Conservation (phyloP, 1,140 invertebrate species). For the Drosophila mauritiana region DNA sequence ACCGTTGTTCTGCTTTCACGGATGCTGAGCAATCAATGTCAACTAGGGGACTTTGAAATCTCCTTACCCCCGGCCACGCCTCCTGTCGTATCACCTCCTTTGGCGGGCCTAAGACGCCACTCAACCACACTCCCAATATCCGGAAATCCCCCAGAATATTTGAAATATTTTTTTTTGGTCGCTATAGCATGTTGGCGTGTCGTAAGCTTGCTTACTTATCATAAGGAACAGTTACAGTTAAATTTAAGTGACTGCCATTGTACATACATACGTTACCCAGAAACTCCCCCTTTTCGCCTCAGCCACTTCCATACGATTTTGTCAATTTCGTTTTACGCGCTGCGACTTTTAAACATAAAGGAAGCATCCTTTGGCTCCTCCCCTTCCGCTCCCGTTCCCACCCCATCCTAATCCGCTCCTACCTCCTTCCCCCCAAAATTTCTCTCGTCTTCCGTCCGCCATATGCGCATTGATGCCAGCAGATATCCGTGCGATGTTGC, state of each 20-base stretch:
- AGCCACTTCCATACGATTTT: slow-evolving; percentile 71
- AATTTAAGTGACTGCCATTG: slow-evolving; percentile 56
- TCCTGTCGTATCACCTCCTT: slow-evolving; percentile 6
- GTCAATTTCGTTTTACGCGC: slow-evolving; percentile 71
- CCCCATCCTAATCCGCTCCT: background rate
- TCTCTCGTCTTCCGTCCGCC: slow-evolving; percentile 4
- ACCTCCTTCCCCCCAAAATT: background rate
- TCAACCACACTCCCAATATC: too few relatives aligned
- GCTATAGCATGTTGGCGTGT: slow-evolving; percentile 20
- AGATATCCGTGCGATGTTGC: slow-evolving; percentile 64
- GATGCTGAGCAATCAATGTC: slow-evolving; percentile 24
- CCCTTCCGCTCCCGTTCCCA: background rate
- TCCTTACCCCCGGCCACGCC: slow-evolving; percentile 18
- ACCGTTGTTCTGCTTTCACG: background rate
- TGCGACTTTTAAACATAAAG: slow-evolving; percentile 68
- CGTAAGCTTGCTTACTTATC: slow-evolving; percentile 58
- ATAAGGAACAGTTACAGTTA: slow-evolving; percentile 59
- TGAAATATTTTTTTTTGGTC: slow-evolving; percentile 15
- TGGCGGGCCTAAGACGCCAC: background rate
- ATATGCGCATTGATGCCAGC: slow-evolving; percentile 66
- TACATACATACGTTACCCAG: background rate
- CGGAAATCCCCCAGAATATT: slow-evolving; percentile 5
- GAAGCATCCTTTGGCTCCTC: slow-evolving; percentile 15
- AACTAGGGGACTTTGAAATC: slow-evolving; percentile 15
- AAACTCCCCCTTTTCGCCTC: slow-evolving; percentile 1